These are phyloP conservation scores for Naja naja DNA, from an alignment of 2,113 vertebrate species.

Conservation along the genomic window DNA sequence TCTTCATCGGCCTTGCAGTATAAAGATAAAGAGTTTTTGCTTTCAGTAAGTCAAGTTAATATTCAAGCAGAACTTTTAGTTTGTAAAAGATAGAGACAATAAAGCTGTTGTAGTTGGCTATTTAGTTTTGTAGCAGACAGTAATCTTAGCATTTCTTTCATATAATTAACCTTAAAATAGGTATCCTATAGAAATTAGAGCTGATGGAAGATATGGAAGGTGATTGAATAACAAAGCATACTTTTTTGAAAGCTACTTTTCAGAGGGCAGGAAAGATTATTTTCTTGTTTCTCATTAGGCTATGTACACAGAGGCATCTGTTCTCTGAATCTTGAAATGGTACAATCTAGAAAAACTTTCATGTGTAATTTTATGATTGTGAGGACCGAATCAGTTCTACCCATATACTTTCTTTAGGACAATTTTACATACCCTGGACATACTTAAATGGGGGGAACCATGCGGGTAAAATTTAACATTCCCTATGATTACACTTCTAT, in stretches of 20 bases:
- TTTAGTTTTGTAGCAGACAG: background rate
- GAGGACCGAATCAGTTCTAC: background rate
- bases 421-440: background rate
- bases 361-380: background rate
- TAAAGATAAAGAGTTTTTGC: background rate
- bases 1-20: background rate
- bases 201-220: background rate
- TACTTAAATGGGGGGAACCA: background rate
- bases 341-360: background rate
- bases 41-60: background rate
- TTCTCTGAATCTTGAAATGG: background rate
- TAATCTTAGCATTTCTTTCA: slow-evolving; percentile 3
- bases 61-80: background rate
- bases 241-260: background rate
- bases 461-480: background rate
- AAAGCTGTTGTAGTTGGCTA: background rate
- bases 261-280: background rate
- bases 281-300: background rate
- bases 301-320: background rate
- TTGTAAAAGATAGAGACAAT: background rate
- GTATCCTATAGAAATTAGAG: background rate
- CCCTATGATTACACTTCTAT: background rate
- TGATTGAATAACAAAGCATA: background rate
- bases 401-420: background rate
- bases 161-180: background rate